A percentile compares a stretch with the other conserved stretches of the same genome.
Conservation (phyloP, 2,797 vertebrate genomes). For the Crossoptilon crossoptilon region DNA sequence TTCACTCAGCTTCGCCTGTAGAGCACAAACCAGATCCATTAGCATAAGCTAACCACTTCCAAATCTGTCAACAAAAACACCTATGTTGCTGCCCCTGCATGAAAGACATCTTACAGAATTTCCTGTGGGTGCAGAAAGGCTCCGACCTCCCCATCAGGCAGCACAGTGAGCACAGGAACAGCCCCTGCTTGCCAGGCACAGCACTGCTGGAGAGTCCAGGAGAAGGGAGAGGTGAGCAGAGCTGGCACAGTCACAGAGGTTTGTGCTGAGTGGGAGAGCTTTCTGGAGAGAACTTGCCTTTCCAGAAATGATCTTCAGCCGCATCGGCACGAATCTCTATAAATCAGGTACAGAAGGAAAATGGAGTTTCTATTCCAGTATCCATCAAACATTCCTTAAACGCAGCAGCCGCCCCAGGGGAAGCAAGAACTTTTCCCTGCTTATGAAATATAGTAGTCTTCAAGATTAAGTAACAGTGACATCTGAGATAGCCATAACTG, state of each 20-base stretch:
- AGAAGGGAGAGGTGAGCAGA: neutral
- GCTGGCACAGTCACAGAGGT: neutral
- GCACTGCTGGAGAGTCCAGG: neutral
- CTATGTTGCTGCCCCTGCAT: rapidly evolving
- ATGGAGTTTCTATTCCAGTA: conserved; percentile 24
- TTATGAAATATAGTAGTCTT: conserved; percentile 1
- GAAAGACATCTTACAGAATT: neutral
- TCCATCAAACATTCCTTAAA: conserved; percentile 18
- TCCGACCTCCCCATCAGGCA: rapidly evolving
- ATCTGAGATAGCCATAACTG: neutral
- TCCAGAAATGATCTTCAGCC: neutral
- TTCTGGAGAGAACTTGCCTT: neutral
- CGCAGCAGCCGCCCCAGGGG: conserved; percentile 8
- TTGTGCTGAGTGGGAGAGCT: neutral
- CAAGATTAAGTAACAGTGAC: conserved; percentile 34
- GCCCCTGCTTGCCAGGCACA: neutral
- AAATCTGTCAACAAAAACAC: neutral
- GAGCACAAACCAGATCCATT: neutral
- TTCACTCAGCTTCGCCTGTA: neutral
- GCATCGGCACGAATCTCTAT: neutral
- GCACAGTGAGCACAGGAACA: neutral
- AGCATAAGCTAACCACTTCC: neutral
- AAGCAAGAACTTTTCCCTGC: conserved; percentile 14
- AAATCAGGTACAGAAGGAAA: conserved; percentile 37
- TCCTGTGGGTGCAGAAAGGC: neutral